Percentiles rank a stretch among this genome's conserved stretches.
Conservation (phyloP, 2,797 vertebrate species). For the Harpagifer antarcticus region DNA sequence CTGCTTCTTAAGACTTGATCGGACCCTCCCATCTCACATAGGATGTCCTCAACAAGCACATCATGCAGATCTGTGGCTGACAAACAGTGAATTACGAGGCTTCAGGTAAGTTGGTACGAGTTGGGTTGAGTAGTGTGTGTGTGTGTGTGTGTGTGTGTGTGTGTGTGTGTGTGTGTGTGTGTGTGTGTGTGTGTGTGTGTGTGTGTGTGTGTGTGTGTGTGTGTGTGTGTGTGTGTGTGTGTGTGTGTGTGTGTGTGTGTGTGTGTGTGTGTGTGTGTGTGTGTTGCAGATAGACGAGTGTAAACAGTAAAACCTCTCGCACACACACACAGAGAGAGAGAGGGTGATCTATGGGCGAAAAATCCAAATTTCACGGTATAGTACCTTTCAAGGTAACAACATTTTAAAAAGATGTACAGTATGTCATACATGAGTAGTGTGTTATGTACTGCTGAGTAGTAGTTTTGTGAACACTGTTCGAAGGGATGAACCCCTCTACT, state of each 20-base stretch:
- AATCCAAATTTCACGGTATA: constrained; percentile 31
- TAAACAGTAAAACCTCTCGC: constrained; percentile 23
- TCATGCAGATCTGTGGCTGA: constrained; percentile 11
- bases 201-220: too few relatives aligned
- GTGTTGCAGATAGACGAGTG: constrained; percentile 16
- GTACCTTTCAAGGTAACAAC: constrained; percentile 40
- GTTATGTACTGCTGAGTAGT: not conserved
- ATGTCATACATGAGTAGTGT: constrained; percentile 2
- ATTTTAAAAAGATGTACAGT: constrained; percentile 23
- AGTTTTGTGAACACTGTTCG: not conserved
- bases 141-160: too few relatives aligned
- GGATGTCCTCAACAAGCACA: constrained; percentile 13
- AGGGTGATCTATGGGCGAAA: constrained; percentile 7
- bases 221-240: too few relatives aligned
- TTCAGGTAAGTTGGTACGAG: constrained; percentile 20
- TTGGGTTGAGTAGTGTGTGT: not conserved
- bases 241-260: too few relatives aligned
- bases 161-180: too few relatives aligned
- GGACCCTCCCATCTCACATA: constrained; percentile 4
- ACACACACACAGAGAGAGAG: not conserved
- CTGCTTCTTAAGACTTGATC: not conserved
- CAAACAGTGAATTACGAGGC: constrained; percentile 1
- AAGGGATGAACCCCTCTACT: not conserved
- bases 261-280: too few relatives aligned
- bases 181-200: too few relatives aligned